Conservation (phyloP, 2,113 vertebrate species). For the Azemiops feae region DNA sequence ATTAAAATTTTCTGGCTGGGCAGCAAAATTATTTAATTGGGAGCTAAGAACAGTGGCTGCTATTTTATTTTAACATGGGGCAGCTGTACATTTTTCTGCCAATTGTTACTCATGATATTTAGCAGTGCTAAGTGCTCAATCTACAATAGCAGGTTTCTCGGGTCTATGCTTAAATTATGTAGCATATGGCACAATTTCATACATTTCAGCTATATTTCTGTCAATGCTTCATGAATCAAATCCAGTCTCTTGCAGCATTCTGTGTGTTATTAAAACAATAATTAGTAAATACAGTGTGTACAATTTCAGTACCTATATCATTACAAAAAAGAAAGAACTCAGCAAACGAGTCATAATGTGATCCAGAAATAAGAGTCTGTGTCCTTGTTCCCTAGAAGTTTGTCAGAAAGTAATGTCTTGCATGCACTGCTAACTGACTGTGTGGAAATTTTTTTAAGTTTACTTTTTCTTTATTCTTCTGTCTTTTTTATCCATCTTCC, state of each 20-base stretch:
- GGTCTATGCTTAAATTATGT: slow-evolving; percentile 20
- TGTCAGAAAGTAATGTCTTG: slow-evolving; percentile 76
- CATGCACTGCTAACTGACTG: slow-evolving; percentile 79
- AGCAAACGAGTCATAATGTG: slow-evolving; percentile 45
- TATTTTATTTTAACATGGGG: slow-evolving; percentile 57
- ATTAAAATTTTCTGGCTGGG: slow-evolving; percentile 85
- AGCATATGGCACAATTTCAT: slow-evolving; percentile 29
- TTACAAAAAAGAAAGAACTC: slow-evolving; percentile 24
- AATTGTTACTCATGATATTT: slow-evolving; percentile 66
- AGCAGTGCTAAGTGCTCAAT: slow-evolving; percentile 54
- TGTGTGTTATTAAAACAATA: slow-evolving; percentile 34
- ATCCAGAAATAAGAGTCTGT: slow-evolving; percentile 65
- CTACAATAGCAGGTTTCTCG: slow-evolving; percentile 40
- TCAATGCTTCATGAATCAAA: slow-evolving; percentile 60
- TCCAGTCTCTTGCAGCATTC: slow-evolving; percentile 36
- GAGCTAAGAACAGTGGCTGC: slow-evolving; percentile 66
- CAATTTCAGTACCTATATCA: slow-evolving; percentile 31
- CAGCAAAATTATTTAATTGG: slow-evolving; percentile 75
- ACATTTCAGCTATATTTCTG: slow-evolving; percentile 43
- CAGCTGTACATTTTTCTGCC: slow-evolving; percentile 61
- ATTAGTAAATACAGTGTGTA: slow-evolving; percentile 53
- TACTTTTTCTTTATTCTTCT: slow-evolving; percentile 84
- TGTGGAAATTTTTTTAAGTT: slow-evolving; percentile 81
- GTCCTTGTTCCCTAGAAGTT: slow-evolving; percentile 71
- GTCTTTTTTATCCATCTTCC: slow-evolving; percentile 82